Evolutionary conservation across 2,888 invertebrate species (phyloP), one percentile per base, ranked within the genome.

Genomic region (Lepeophtheirus nordmannii): DNA sequence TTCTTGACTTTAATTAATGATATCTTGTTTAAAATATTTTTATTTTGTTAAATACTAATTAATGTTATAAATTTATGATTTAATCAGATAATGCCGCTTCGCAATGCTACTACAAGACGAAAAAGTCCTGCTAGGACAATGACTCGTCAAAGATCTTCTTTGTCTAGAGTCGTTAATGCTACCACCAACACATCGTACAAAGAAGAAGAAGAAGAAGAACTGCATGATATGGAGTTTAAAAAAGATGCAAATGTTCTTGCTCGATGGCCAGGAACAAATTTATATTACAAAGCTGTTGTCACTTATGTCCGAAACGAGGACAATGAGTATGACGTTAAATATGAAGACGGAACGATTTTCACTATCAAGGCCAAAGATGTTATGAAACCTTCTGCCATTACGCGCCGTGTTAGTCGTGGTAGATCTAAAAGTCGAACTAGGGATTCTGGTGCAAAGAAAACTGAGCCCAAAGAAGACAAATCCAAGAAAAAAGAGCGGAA

Each of bases 191-290:
- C 63, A 1, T 22, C 63, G 12, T n/a, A 20, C 11, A 20, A 12
- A 3, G 62, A 38, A 17, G n/a, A 10, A 1, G 20, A 62, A 12
- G n/a, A 11, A 10, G 58, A 58, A 58, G n/a, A n/a, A n/a, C n/a
- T n/a, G 10, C 7, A 17, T 12, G 46, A 41, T 10, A 66, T 66
- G 66, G 38, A 60, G 40, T 66, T 40, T 60, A 41, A 68, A 23
- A 67, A 57, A 67, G 75, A 75, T 30, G 73, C 74, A n/a, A 69
- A 71, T 30, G 74, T 76, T 7, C 69, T 74, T 66, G 75, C 73
- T 1, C 73, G 71, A 67, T 69, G 72, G 68, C 73, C 74, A 12
- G 70, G 69, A 22, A 71, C 70, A 1, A 68, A 68, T 0, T 71
- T 73, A 20, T 74, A 71, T 67, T 69, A 69, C 38, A 38, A 65